Evolutionary conservation across 1,140 invertebrate species (phyloP).

Genomic region (Lethocerus indicus): DNA sequence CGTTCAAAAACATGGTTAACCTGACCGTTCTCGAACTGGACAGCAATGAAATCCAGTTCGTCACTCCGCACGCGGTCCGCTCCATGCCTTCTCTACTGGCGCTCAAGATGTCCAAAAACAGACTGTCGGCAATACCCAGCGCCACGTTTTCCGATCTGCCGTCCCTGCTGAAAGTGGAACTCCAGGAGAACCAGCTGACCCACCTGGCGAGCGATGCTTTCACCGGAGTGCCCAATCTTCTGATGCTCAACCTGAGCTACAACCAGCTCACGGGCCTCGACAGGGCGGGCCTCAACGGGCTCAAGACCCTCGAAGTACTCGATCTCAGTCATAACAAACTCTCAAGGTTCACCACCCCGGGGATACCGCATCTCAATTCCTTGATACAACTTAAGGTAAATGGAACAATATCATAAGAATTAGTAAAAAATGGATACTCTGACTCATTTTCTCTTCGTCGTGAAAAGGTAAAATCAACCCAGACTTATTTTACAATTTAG

Average conservation of each 20-base stretch:
- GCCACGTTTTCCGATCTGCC: constrained; percentile 59
- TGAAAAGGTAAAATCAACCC: too few species aligned
- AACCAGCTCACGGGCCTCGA: constrained; percentile 54
- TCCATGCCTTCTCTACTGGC: constrained; percentile 34
- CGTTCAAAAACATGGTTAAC: constrained; percentile 50
- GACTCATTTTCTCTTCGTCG: too few species aligned
- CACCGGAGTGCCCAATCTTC: constrained; percentile 51
- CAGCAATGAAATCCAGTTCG: constrained; percentile 59
- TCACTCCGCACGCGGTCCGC: constrained; percentile 58
- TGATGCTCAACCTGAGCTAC: constrained; percentile 66
- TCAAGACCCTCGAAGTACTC: constrained; percentile 60
- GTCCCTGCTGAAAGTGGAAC: constrained; percentile 48
- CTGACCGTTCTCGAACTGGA: constrained; percentile 58
- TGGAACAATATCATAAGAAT: too few species aligned
- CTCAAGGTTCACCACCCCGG: constrained; percentile 41
- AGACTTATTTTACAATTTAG: too few species aligned
- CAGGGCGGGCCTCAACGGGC: constrained; percentile 46
- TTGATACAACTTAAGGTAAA: constrained; percentile 62
- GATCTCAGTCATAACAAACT: constrained; percentile 63
- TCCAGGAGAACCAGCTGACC: constrained; percentile 45
- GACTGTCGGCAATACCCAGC: constrained; percentile 36
- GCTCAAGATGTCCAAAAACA: constrained; percentile 40
- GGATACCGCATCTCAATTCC: constrained; percentile 55
- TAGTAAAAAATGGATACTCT: too few species aligned
- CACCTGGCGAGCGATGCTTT: constrained; percentile 60